Conservation (phyloP, 2,797 vertebrate species). For the Artibeus jamaicensis region DNA sequence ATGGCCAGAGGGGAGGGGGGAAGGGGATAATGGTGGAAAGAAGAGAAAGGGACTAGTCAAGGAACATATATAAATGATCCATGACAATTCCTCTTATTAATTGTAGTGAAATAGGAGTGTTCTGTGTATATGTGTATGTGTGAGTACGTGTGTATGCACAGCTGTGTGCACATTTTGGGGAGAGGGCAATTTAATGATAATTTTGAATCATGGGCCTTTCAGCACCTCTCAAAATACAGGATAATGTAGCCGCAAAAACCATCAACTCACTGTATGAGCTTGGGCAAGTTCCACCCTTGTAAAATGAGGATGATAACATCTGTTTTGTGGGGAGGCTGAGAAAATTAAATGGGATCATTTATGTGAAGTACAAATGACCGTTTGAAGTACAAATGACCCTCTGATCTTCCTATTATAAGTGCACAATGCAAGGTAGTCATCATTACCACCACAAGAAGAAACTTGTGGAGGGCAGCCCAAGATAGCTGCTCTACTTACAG, state of each 20-base stretch:
- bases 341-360: not conserved
- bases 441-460: not conserved
- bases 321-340: not conserved
- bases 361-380: not conserved
- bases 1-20: not conserved
- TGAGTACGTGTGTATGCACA: rapidly evolving
- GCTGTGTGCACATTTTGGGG: not conserved
- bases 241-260: not conserved
- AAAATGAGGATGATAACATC: not conserved
- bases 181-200: not conserved
- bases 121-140: not conserved
- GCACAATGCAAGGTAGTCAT: not conserved
- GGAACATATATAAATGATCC: not conserved
- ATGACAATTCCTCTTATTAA: not conserved
- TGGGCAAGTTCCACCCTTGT: not conserved
- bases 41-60: not conserved
- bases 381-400: too few species aligned
- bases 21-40: not conserved
- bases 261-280: not conserved
- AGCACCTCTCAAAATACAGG: not conserved
- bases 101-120: not conserved
- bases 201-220: not conserved
- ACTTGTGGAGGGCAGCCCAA: not conserved
- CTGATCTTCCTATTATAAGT: not conserved
- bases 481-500: not conserved